Evolutionary conservation across 2,797 vertebrate species (phyloP).

Genomic region (Phalanger gymnotis): DNA sequence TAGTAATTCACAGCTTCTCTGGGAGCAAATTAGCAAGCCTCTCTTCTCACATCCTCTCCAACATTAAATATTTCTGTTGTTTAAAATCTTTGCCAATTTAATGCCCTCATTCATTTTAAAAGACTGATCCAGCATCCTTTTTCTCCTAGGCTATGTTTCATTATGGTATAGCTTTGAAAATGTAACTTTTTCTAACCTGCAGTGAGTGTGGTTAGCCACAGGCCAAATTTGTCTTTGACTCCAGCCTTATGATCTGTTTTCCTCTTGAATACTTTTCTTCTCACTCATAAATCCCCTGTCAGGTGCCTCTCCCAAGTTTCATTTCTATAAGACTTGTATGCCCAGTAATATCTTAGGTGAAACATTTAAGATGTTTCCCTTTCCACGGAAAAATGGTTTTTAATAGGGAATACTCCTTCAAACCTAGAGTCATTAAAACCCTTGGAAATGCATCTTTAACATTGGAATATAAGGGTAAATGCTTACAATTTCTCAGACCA

Average conservation of each 20-base stretch:
- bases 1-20: neutral
- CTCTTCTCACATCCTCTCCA: neutral
- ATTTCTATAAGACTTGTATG: neutral
- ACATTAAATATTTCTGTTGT: neutral
- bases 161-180: slow-evolving; percentile 45
- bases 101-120: slow-evolving; percentile 37
- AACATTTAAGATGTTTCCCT: neutral
- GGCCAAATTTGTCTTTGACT: neutral
- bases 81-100: neutral
- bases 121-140: slow-evolving; percentile 52
- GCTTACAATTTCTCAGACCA: neutral
- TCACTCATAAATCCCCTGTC: neutral
- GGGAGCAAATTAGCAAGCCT: neutral
- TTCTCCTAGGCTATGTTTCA: slow-evolving; percentile 54
- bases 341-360: neutral
- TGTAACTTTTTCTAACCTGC: slow-evolving; percentile 38
- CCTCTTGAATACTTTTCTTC: neutral
- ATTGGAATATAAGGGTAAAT: neutral
- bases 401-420: neutral
- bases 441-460: neutral
- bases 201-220: neutral
- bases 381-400: neutral
- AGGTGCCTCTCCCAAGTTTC: neutral
- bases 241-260: neutral
- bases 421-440: neutral